phyloP scores from a whole-genome alignment of 2,888 invertebrate genomes.

The Sabatieria punctata region DNA sequence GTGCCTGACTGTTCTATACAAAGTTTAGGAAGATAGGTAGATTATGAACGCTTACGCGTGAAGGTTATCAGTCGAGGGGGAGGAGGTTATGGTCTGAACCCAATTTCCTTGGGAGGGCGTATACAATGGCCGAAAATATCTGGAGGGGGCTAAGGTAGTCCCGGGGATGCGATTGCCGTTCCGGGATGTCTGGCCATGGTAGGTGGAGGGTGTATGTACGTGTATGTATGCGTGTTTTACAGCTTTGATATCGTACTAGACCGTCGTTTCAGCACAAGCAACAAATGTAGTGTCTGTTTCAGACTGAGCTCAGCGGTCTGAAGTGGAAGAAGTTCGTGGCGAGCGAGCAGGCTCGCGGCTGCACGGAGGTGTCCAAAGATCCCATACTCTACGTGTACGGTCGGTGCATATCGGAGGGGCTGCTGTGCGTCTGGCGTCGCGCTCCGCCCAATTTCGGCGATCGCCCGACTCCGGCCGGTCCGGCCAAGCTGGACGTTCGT shows the following conservation, averaged over 20 bases:
- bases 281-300: conserved; percentile 34
- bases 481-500: conserved; percentile 21
- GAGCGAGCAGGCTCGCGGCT: conserved; percentile 49
- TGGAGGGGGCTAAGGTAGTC: too few species aligned
- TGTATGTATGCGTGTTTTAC: neutral
- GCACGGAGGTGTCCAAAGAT: conserved; percentile 31
- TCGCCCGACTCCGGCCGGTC: neutral
- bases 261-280: neutral
- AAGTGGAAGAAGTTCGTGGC: conserved; percentile 37
- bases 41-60: too few species aligned
- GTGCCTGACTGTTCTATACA: too few species aligned
- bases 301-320: conserved; percentile 58
- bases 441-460: conserved; percentile 29
- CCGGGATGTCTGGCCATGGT: too few species aligned
- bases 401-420: conserved; percentile 51
- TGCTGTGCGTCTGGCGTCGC: conserved; percentile 93
- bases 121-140: too few species aligned
- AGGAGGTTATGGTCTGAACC: too few species aligned
- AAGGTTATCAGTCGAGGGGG: too few species aligned
- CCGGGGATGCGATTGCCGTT: too few species aligned
- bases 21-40: too few species aligned
- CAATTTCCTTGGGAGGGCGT: too few species aligned
- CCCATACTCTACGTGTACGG: conserved; percentile 37
- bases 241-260: neutral
- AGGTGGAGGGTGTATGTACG: neutral